Conservation (phyloP, 2,888 invertebrate genomes). For the Drosophila merina region DNA sequence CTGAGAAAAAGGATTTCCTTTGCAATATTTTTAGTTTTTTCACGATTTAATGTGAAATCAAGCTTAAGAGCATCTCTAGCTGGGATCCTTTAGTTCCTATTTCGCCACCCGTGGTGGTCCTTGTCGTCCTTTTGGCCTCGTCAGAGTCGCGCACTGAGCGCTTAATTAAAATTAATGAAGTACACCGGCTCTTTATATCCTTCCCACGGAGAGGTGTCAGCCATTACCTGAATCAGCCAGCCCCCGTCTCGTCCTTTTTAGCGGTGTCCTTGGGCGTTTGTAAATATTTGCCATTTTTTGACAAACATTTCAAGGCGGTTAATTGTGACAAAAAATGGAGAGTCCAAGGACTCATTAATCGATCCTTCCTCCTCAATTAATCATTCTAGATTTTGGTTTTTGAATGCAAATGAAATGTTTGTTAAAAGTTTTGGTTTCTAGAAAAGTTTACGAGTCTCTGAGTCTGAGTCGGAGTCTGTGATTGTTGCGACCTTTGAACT, state of each 20-base stretch:
- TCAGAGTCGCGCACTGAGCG: constrained; percentile 63
- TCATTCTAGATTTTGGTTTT: no score
- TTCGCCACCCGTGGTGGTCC: constrained; percentile 16
- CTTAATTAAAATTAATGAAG: constrained; percentile 78
- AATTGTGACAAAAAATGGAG: constrained; percentile 54
- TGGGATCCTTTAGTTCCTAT: constrained; percentile 9
- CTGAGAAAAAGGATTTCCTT: constrained; percentile 21
- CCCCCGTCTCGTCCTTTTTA: neutral
- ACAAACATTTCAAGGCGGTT: constrained; percentile 64
- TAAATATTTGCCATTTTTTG: constrained; percentile 59
- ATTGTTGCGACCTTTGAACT: constrained; percentile 23
- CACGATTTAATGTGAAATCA: neutral
- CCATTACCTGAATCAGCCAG: constrained; percentile 30
- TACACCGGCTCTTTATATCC: constrained; percentile 68
- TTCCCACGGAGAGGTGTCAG: constrained; percentile 41
- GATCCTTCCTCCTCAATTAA: no score
- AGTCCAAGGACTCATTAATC: no score
- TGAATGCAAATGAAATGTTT: no score
- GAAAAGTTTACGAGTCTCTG: no score
- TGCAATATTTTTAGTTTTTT: constrained; percentile 25
- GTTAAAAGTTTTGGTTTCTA: no score
- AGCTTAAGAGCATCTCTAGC: neutral
- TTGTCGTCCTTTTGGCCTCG: constrained; percentile 35
- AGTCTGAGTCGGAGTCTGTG: neutral
- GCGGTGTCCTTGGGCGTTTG: constrained; percentile 29